phyloP scores from a whole-genome alignment of 2,888 invertebrate species.

The Smittia aterrima region DNA sequence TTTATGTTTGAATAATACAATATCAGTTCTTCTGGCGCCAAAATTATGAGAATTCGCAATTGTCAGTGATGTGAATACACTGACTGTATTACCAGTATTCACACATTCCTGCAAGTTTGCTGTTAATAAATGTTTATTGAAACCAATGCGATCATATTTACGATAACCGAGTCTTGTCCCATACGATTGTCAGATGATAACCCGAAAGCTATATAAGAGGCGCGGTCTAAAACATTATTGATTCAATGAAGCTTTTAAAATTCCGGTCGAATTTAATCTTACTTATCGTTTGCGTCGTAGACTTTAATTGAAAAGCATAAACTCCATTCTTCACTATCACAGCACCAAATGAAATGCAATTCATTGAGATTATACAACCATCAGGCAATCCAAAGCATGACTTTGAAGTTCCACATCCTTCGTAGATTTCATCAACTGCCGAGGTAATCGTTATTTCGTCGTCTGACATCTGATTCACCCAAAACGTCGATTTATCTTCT shows the following conservation, averaged over 20 bases:
- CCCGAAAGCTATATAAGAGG: constrained; percentile 70
- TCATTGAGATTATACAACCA: constrained; percentile 64
- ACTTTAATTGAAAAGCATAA: constrained; percentile 65
- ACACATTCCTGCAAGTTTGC: too few relatives aligned
- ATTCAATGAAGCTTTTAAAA: not conserved
- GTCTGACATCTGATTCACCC: not conserved
- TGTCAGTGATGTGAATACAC: constrained; percentile 69
- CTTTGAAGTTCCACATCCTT: constrained; percentile 62
- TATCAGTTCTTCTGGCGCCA: constrained; percentile 48
- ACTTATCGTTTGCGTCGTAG: constrained; percentile 45
- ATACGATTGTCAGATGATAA: constrained; percentile 75
- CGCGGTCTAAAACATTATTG: not conserved
- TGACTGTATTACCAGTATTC: constrained; percentile 61
- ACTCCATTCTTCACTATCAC: constrained; percentile 61
- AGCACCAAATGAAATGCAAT: constrained; percentile 69
- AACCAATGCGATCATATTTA: too few relatives aligned
- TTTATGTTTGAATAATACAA: constrained; percentile 46
- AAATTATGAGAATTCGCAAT: constrained; percentile 55
- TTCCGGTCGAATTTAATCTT: too few relatives aligned
- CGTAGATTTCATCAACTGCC: constrained; percentile 55
- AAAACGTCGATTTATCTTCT: not conserved
- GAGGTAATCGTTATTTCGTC: not conserved
- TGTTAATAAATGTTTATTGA: too few relatives aligned
- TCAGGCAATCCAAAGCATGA: constrained; percentile 75
- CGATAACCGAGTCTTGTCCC: constrained; percentile 81